Evolutionary conservation across 2,888 invertebrate species (phyloP), one percentile per base, ranked within the genome.

Genomic region (Exocentrus adspersus): DNA sequence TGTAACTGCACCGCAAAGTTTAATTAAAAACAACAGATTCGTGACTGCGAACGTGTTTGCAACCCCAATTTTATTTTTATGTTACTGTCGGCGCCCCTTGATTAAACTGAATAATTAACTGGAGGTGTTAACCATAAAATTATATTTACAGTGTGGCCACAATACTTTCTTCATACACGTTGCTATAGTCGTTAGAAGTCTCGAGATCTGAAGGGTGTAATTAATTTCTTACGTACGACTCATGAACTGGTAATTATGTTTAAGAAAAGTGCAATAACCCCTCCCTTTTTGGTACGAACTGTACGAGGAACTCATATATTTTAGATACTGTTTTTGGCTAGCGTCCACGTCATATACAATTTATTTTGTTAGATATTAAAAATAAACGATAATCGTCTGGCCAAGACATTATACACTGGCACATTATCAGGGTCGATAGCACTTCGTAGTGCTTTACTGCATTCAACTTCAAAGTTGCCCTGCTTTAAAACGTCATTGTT

Each of bases 311-410:
- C 12, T 37, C 1, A 5, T 7, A 37, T 1, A 41, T n/a, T 48
- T 19, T 7, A 21, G 41, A 53, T 21, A 41, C 41, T 50, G 52
- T 62, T 60, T 67, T 64, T 69, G 69, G 69, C 69, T 30, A 7
- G 24, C 32, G 46, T 64, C 66, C 69, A 66, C 37, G 59, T 61
- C 61, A 51, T 21, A 54, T 19, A 58, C 28, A 61, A 69, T 69
- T 62, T 64, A 66, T 54, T 64, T 57, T 58, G 60, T 66, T 64
- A 66, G 51, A 62, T 66, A 66, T 66, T 69, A 69, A 69, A 69
- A 69, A 69, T 69, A 69, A 66, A 66, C 64, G 59, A 64, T 64
- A 43, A 14, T 43, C 30, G 69, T 64, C 69, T 64, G 66, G 61
- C 59, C 56, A 51, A 58, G 42, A 60, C 30, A 51, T 42, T 54